Conservation (phyloP, 2,888 invertebrate genomes). For the Cantharis lateralis region DNA sequence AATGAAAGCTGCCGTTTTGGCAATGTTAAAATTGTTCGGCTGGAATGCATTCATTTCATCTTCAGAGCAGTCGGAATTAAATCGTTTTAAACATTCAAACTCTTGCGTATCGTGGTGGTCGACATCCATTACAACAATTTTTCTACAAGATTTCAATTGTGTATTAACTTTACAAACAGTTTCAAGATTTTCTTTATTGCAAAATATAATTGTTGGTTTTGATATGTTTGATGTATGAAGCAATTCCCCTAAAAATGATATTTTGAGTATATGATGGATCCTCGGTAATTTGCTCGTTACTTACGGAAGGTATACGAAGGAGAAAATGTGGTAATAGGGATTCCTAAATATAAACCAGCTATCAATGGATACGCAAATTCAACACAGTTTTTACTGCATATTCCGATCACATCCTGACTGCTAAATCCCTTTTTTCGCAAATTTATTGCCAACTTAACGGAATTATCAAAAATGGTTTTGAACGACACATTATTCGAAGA, state of each 20-base stretch:
- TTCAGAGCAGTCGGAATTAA: conserved; percentile 39
- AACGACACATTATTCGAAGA: neutral
- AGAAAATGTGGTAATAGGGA: conserved; percentile 60
- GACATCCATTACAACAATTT: conserved; percentile 62
- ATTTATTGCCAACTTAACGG: conserved; percentile 1
- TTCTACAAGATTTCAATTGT: conserved; percentile 58
- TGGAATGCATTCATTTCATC: conserved; percentile 52
- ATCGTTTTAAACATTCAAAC: conserved; percentile 55
- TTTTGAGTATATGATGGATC: neutral
- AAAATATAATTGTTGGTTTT: conserved; percentile 69
- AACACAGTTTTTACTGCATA: conserved; percentile 63
- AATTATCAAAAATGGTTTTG: neutral
- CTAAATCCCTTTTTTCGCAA: conserved; percentile 57
- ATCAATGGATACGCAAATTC: conserved; percentile 59
- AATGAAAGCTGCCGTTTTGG: conserved; percentile 53
- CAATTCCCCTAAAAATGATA: conserved; percentile 58
- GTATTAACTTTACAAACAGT: conserved; percentile 60
- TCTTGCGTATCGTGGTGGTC: conserved; percentile 55
- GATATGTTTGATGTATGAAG: conserved; percentile 65
- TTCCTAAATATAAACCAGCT: conserved; percentile 60
- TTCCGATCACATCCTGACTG: conserved; percentile 59
- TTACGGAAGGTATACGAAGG: conserved; percentile 61
- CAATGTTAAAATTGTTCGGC: conserved; percentile 56
- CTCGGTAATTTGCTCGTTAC: conserved; percentile 1
- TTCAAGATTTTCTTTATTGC: conserved; percentile 62